phyloP scores from a whole-genome alignment of 2,888 invertebrate genomes.

The Amblyjoppa fuscipennis region DNA sequence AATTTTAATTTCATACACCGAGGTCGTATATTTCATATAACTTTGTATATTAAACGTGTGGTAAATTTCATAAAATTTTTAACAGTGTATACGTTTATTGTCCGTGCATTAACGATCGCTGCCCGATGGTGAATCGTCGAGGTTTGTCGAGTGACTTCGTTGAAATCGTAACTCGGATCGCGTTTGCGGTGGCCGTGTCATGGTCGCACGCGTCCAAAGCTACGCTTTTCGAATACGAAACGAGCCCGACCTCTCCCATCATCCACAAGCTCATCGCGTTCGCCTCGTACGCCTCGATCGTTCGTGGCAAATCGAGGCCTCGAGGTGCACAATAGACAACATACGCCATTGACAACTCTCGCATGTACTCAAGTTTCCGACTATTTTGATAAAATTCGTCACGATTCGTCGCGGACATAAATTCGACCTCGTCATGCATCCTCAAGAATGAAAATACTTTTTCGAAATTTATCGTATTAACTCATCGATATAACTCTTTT shows the following conservation, averaged over 20 bases:
- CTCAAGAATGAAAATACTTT: neutral
- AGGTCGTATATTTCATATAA: no score
- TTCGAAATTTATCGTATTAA: neutral
- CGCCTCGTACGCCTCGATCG: neutral
- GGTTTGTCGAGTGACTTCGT: constrained; percentile 20
- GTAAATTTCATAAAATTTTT: no score
- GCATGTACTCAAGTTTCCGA: neutral
- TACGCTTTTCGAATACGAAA: constrained; percentile 73
- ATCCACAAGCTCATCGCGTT: constrained; percentile 4
- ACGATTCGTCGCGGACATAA: neutral
- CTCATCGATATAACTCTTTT: no score
- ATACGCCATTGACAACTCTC: neutral
- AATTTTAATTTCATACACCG: no score
- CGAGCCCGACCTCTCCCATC: constrained; percentile 53
- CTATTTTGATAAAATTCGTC: neutral
- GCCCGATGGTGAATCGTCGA: constrained; percentile 32
- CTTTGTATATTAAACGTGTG: no score
- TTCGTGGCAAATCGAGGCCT: constrained; percentile 25
- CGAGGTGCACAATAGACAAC: neutral
- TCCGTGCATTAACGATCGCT: neutral
- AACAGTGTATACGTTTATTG: neutral
- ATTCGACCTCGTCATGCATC: neutral
- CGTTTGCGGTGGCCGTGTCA: constrained; percentile 72
- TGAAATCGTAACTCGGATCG: constrained; percentile 55
- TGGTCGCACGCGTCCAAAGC: constrained; percentile 69